A percentile compares a stretch with the other conserved stretches of the same genome.
Conservation (phyloP, 30 jellyfish, hydroid and myxozoan genomes). For the Nemopilema nomurai region DNA sequence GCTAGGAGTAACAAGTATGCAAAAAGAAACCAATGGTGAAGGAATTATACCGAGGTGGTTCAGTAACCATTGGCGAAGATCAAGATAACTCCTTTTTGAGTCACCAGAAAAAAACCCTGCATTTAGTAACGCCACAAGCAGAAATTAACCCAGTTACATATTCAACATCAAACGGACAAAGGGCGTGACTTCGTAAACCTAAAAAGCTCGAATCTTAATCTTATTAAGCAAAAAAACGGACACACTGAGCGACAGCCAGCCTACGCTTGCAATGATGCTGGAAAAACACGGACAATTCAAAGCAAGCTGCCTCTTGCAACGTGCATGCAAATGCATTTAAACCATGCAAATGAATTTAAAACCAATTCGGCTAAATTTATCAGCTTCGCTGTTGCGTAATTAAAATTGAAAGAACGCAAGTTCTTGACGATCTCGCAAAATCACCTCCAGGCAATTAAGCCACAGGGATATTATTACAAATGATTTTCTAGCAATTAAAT, state of each 20-base stretch:
- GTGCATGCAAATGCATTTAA: not conserved
- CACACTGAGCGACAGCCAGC: not conserved
- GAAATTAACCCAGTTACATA: not conserved
- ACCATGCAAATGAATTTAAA: not conserved
- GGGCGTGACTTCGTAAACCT: not conserved
- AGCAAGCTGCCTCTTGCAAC: not conserved
- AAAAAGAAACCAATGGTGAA: not conserved
- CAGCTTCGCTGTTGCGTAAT: not conserved
- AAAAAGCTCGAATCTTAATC: not conserved
- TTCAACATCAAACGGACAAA: not conserved
- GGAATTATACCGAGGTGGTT: not conserved
- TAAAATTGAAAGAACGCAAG: not conserved
- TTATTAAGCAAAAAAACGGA: not conserved
- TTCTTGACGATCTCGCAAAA: not conserved
- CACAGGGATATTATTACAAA: not conserved
- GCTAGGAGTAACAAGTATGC: not conserved
- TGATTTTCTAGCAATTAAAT: not conserved
- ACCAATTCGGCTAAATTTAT: not conserved
- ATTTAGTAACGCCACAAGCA: not conserved
- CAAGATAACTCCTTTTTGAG: not conserved
- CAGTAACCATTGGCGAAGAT: not conserved
- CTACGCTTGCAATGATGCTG: not conserved
- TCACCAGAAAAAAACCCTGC: not conserved
- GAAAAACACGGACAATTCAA: not conserved
- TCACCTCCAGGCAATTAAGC: not conserved